Percentiles rank a stretch among this genome's conserved stretches.
These are phyloP conservation scores for Apostichopus leukothele DNA, from an alignment of 53 echinoderm and acorn worm genomes.

Conservation along the genomic window DNA sequence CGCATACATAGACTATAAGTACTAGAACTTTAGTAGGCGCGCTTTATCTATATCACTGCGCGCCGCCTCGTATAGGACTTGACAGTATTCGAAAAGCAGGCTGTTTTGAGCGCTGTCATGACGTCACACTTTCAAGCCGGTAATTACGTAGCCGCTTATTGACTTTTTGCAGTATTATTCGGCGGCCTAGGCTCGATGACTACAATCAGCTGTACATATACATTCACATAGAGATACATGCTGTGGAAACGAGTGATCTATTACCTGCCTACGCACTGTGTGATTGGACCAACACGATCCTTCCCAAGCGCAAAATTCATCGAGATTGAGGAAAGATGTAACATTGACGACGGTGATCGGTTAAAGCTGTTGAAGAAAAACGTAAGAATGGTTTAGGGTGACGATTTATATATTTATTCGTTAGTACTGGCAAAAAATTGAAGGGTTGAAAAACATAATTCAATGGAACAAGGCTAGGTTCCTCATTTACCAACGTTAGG, in stretches of 20 bases:
- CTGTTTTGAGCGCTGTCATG: slow-evolving; percentile 9
- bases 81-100: neutral
- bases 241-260: neutral
- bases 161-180: neutral
- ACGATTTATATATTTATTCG: neutral
- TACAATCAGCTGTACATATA: slow-evolving; percentile 28
- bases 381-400: neutral
- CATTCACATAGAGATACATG: neutral
- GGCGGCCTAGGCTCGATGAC: neutral
- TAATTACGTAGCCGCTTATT: slow-evolving; percentile 2
- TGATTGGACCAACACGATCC: neutral
- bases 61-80: neutral
- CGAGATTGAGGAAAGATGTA: slow-evolving; percentile 10
- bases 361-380: slow-evolving; percentile 4
- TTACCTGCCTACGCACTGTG: slow-evolving; percentile 15
- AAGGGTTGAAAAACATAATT: neutral
- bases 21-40: too few species aligned
- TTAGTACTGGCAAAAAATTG: neutral
- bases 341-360: slow-evolving; percentile 11
- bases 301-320: slow-evolving; percentile 4
- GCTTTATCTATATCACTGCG: too few species aligned
- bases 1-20: too few species aligned
- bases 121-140: neutral
- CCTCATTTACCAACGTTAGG: neutral
- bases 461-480: neutral